Evolutionary conservation across 2,113 vertebrate species (phyloP).

Genomic region (Tragulus kanchil): DNA sequence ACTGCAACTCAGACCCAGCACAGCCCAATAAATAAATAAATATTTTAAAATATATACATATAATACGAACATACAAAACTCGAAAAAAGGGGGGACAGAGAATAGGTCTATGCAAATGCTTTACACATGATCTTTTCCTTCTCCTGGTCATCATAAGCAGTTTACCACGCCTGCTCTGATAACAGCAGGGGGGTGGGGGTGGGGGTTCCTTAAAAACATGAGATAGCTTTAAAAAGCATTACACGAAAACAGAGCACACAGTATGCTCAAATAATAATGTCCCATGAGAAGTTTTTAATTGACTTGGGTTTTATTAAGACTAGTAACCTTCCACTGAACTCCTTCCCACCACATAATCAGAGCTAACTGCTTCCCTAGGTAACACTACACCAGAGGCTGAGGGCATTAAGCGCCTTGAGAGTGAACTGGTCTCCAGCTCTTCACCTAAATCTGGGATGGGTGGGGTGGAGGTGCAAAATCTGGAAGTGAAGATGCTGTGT

Average conservation of each 20-base stretch:
- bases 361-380: background rate
- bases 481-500: background rate
- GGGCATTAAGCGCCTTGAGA: too few species aligned
- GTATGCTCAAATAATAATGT: background rate
- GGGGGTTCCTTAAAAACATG: background rate
- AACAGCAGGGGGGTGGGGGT: background rate
- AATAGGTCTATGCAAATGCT: background rate
- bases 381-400: background rate
- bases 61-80: background rate
- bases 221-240: background rate
- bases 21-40: too few species aligned
- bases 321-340: background rate
- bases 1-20: too few species aligned
- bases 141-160: background rate
- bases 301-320: background rate
- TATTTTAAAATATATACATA: too few species aligned
- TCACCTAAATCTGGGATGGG: background rate
- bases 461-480: background rate
- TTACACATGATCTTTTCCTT: background rate
- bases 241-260: background rate
- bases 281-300: background rate
- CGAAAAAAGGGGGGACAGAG: background rate
- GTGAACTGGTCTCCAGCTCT: too few species aligned
- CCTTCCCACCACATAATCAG: background rate
- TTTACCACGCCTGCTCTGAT: background rate